These are phyloP conservation scores for Pipistrellus pipistrellus DNA, from an alignment of 2,797 vertebrate genomes.

Conservation along the genomic window DNA sequence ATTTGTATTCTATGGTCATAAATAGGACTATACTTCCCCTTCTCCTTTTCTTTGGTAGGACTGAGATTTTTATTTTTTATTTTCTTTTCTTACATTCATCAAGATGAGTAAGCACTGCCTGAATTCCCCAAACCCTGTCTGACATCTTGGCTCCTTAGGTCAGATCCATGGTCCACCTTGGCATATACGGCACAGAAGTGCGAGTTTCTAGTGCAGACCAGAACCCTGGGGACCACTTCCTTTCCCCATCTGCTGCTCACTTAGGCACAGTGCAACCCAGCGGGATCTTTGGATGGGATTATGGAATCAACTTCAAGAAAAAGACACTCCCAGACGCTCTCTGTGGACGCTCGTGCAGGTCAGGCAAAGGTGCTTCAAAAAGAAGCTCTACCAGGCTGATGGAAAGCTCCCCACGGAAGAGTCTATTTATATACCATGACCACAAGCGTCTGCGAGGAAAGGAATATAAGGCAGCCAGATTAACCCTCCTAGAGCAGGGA, in stretches of 20 bases:
- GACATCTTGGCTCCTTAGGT: neutral
- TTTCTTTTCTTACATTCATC: neutral
- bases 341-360: neutral
- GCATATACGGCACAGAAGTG: neutral
- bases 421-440: neutral
- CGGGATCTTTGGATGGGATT: neutral
- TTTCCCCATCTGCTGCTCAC: neutral
- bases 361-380: slow-evolving; percentile 16
- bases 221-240: neutral
- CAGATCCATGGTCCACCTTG: neutral
- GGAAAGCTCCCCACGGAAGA: slow-evolving; percentile 9
- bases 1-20: slow-evolving; percentile 10
- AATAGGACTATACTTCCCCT: neutral
- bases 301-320: neutral
- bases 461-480: neutral
- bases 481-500: neutral
- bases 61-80: neutral
- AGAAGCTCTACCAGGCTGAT: slow-evolving; percentile 20
- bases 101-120: neutral
- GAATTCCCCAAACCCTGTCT: neutral
- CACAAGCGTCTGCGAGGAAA: neutral
- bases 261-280: neutral
- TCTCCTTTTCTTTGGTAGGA: neutral
- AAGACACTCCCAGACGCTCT: neutral
- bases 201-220: neutral